Conservation (phyloP, 2,888 invertebrate species). For the Meteorus colon region DNA sequence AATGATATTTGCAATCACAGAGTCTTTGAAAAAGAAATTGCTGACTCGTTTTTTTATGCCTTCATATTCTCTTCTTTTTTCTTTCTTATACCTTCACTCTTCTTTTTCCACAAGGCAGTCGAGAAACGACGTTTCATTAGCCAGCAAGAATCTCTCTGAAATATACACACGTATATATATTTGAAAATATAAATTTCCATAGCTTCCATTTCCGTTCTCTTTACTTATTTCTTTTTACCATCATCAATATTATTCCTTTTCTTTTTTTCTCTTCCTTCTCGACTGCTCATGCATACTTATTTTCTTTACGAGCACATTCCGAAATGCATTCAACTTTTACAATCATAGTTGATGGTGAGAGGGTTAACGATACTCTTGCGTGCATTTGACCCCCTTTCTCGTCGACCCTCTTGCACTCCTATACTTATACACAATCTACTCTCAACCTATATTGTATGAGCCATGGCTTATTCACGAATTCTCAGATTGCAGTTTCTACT, state of each 20-base stretch:
- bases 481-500: not conserved
- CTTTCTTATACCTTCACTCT: not conserved
- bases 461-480: conserved; percentile 16
- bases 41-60: not conserved
- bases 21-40: not conserved
- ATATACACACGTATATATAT: not conserved
- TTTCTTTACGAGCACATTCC: conserved; percentile 3
- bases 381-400: conserved; percentile 39
- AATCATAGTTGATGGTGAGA: conserved; percentile 11
- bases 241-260: not conserved
- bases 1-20: not conserved
- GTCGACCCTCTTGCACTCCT: not conserved
- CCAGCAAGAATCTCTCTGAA: not conserved
- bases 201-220: not conserved
- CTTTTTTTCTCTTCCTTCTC: not conserved
- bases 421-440: not conserved
- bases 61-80: not conserved
- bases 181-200: not conserved
- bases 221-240: conserved; percentile 5
- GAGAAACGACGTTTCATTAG: conserved; percentile 13
- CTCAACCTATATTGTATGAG: not conserved
- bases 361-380: conserved; percentile 19
- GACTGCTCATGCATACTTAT: not conserved
- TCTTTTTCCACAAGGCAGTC: not conserved
- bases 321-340: conserved; percentile 11